phyloP scores from a whole-genome alignment of 2,113 vertebrate genomes.

The Butorides virescens region DNA sequence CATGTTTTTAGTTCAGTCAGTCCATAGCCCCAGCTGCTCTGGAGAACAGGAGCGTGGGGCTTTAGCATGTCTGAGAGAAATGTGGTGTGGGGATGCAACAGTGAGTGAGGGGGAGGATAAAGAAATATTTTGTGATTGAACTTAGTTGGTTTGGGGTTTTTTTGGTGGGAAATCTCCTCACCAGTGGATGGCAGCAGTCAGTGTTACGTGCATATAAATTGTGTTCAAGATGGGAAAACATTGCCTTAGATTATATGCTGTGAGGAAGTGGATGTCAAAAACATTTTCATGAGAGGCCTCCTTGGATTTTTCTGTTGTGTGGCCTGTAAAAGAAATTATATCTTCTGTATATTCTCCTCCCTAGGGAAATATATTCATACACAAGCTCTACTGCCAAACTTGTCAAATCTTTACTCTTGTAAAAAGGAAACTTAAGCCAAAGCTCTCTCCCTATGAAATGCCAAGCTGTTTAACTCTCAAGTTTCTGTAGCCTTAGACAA shows the following conservation, averaged over 20 bases:
- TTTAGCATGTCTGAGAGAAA: neutral
- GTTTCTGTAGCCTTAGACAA: conserved; percentile 14
- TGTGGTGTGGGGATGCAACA: neutral
- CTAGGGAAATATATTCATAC: conserved; percentile 55
- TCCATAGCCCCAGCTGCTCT: neutral
- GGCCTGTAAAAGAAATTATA: conserved; percentile 71
- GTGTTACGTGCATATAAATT: neutral
- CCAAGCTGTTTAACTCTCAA: conserved; percentile 63
- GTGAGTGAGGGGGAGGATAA: neutral
- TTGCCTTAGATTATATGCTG: conserved; percentile 30
- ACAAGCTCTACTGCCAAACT: conserved; percentile 58
- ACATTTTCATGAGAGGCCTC: conserved; percentile 25
- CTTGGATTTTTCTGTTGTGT: conserved; percentile 59
- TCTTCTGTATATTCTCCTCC: conserved; percentile 49
- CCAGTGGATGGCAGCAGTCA: conserved; percentile 30
- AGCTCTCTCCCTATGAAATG: conserved; percentile 44
- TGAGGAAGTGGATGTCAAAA: conserved; percentile 37
- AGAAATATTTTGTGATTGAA: neutral
- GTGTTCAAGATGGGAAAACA: neutral
- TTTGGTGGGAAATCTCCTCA: neutral
- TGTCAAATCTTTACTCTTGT: conserved; percentile 67
- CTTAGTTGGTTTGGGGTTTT: neutral
- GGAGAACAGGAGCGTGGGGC: neutral
- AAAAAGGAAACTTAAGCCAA: conserved; percentile 63
- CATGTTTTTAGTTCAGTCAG: neutral